Percentiles rank a stretch among this genome's conserved stretches.
These are phyloP conservation scores for Drosophila siamana DNA, from an alignment of 2,888 invertebrate species.

Conservation along the genomic window DNA sequence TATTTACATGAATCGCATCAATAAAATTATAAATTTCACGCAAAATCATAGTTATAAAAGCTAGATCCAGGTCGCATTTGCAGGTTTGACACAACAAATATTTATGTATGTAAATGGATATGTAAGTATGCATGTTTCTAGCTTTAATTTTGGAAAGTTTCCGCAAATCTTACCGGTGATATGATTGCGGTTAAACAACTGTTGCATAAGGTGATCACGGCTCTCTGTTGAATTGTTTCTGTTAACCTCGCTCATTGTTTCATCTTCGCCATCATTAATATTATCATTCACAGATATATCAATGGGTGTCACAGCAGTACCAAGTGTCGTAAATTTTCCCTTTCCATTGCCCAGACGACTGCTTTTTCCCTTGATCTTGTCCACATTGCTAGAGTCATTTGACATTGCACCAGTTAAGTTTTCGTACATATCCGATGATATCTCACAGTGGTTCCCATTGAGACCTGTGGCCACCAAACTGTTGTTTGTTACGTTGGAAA, in stretches of 20 bases:
- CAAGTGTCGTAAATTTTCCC: not conserved
- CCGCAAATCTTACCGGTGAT: slow-evolving; percentile 83
- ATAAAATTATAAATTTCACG: not conserved
- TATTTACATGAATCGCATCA: slow-evolving; percentile 3
- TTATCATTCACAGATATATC: slow-evolving; percentile 31
- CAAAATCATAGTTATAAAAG: slow-evolving; percentile 13
- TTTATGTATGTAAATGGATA: not conserved
- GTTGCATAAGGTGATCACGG: slow-evolving; percentile 78
- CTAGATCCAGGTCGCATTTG: not conserved
- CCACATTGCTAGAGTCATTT: not conserved
- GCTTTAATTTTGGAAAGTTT: slow-evolving; percentile 6
- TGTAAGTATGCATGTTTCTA: not conserved
- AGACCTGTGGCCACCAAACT: not conserved
- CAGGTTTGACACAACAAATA: slow-evolving; percentile 5
- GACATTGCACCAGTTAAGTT: not conserved
- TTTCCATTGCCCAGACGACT: not conserved
- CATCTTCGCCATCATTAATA: slow-evolving; percentile 18
- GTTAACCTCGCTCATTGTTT: slow-evolving; percentile 24
- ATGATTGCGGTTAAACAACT: slow-evolving; percentile 84
- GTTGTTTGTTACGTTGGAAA: slow-evolving; percentile 26
- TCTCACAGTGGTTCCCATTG: not conserved
- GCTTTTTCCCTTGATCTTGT: not conserved
- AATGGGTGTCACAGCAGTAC: slow-evolving; percentile 2
- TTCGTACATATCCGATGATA: not conserved
- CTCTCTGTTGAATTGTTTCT: slow-evolving; percentile 45